Percentiles rank a stretch among this genome's conserved stretches.
phyloP scores from a whole-genome alignment of 2,797 vertebrate species.

The Hypotaenidia okinawae region DNA sequence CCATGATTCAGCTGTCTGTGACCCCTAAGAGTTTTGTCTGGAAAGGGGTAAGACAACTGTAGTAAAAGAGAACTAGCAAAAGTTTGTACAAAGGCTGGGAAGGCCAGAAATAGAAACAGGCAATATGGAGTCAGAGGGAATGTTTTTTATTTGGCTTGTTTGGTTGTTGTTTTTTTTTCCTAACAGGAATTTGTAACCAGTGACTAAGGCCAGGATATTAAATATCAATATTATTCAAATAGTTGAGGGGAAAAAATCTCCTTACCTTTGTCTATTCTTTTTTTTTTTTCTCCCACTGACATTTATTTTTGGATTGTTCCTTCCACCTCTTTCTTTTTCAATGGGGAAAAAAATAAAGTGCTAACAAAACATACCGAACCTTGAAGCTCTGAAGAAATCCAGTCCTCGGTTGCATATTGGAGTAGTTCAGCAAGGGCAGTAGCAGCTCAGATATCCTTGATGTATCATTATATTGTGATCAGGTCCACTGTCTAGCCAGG shows the following conservation, averaged over 20 bases:
- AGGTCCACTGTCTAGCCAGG: not conserved
- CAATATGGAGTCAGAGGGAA: not conserved
- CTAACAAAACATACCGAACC: not conserved
- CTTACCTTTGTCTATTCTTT: not conserved
- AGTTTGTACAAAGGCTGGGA: not conserved
- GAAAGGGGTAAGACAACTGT: not conserved
- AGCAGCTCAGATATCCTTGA: not conserved
- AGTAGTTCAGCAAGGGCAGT: not conserved
- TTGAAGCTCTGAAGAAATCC: not conserved
- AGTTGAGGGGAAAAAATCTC: not conserved
- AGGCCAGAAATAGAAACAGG: not conserved
- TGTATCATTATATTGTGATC: not conserved
- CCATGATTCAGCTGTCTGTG: not conserved
- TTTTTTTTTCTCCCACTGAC: not conserved
- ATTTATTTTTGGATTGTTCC: not conserved
- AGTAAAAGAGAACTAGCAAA: not conserved
- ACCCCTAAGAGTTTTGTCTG: not conserved
- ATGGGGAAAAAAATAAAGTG: not conserved
- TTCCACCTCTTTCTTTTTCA: not conserved
- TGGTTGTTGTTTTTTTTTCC: not conserved
- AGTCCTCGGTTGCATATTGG: not conserved
- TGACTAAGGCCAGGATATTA: not conserved
- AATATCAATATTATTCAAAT: not conserved
- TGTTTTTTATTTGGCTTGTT: fast-evolving
- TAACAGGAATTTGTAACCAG: not conserved